A percentile compares a stretch with the other conserved stretches of the same genome.
phyloP scores from a whole-genome alignment of 1,140 invertebrate species.

The Hestina assimilis region DNA sequence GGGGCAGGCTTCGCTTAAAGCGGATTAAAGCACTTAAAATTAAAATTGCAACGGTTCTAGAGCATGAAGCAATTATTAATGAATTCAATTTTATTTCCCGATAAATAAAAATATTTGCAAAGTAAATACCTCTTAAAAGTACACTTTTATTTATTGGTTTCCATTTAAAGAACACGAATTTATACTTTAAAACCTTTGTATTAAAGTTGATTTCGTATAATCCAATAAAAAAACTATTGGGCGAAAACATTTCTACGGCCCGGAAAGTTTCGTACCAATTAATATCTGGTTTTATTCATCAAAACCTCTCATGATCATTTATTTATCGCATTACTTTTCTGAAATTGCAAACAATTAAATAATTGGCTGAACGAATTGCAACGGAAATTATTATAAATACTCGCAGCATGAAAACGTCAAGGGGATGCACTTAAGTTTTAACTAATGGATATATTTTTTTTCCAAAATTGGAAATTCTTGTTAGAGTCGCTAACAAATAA shows the following conservation, averaged over 20 bases:
- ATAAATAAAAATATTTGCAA: constrained; percentile 32
- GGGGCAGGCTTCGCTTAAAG: neutral
- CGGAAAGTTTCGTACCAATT: constrained; percentile 32
- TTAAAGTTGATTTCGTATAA: neutral
- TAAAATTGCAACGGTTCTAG: constrained; percentile 19
- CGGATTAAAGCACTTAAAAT: constrained; percentile 22
- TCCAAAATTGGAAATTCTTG: constrained; percentile 44
- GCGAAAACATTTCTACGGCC: constrained; percentile 8
- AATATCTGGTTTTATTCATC: constrained; percentile 38
- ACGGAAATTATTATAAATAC: constrained; percentile 7
- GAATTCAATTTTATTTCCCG: constrained; percentile 27
- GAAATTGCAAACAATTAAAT: constrained; percentile 27
- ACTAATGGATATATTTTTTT: constrained; percentile 32
- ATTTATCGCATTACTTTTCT: constrained; percentile 31
- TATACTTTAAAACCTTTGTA: neutral
- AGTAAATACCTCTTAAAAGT: constrained; percentile 27
- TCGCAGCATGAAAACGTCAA: constrained; percentile 4
- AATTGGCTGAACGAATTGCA: constrained; percentile 23
- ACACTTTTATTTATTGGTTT: constrained; percentile 19
- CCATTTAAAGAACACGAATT: neutral
- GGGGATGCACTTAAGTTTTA: neutral
- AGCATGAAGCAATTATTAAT: constrained; percentile 23
- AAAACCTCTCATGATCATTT: constrained; percentile 32
- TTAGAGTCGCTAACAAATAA: constrained; percentile 45
- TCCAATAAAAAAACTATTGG: neutral